Evolutionary conservation across 1,140 invertebrate species (phyloP).

Genomic region (Penaeus indicus): DNA sequence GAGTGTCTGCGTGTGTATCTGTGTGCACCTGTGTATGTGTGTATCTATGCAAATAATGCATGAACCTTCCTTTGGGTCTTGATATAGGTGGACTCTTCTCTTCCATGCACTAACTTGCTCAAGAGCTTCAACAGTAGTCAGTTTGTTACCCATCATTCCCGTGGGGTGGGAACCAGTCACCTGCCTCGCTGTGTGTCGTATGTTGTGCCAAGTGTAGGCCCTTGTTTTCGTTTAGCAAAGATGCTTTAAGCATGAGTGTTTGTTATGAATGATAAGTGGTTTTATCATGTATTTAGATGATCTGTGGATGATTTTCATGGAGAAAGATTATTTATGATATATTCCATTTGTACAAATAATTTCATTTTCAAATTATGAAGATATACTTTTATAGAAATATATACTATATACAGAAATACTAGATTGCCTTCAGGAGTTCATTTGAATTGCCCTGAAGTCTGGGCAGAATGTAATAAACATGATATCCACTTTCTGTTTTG

Average conservation of each 20-base stretch:
- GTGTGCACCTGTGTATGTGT: too few species aligned
- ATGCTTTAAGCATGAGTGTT: slow-evolving; percentile 52
- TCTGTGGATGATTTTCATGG: too few species aligned
- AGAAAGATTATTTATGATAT: slow-evolving; percentile 39
- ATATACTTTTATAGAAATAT: slow-evolving; percentile 42
- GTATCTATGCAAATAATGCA: too few species aligned
- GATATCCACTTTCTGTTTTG: not conserved
- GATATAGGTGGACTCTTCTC: slow-evolving; percentile 27
- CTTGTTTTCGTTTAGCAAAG: slow-evolving; percentile 34
- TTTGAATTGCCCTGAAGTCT: slow-evolving; percentile 36
- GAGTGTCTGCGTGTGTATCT: too few species aligned
- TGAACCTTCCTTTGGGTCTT: not conserved
- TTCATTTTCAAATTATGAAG: slow-evolving; percentile 35
- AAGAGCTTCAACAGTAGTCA: slow-evolving; percentile 52
- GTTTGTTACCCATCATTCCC: slow-evolving; percentile 4
- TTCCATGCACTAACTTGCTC: slow-evolving; percentile 54
- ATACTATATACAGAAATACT: slow-evolving; percentile 10
- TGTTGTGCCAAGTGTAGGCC: slow-evolving; percentile 53
- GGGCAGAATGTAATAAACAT: not conserved
- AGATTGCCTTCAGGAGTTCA: slow-evolving; percentile 34
- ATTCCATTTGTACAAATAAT: slow-evolving; percentile 45
- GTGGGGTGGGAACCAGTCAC: slow-evolving; percentile 1
- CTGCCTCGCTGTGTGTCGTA: not conserved
- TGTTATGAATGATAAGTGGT: slow-evolving; percentile 7
- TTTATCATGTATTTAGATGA: not conserved